Percentiles rank a stretch among this genome's conserved stretches.
Evolutionary conservation across 2,113 vertebrate genomes (phyloP).

Genomic region (Varanus salvator): DNA sequence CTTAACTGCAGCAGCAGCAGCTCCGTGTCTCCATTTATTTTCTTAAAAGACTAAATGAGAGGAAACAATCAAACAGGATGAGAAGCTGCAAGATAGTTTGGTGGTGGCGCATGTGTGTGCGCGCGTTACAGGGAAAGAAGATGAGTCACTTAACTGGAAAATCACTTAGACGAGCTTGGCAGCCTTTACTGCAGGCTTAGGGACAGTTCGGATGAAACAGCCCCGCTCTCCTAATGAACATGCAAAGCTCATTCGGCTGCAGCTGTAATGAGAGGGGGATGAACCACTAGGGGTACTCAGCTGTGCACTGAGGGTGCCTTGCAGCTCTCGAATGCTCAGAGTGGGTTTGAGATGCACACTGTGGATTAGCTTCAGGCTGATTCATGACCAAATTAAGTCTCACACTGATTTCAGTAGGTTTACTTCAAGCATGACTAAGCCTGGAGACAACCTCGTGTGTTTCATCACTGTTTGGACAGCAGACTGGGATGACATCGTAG

Average conservation of each 20-base stretch:
- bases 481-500: background rate
- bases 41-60: conserved; percentile 62
- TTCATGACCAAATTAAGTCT: background rate
- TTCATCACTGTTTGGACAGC: background rate
- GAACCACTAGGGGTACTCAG: background rate
- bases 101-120: conserved; percentile 8
- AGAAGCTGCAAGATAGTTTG: conserved; percentile 50
- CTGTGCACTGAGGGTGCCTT: background rate
- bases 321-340: background rate
- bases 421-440: background rate
- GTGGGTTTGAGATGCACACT: background rate
- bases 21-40: conserved; percentile 49
- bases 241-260: conserved; percentile 9
- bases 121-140: conserved; percentile 21
- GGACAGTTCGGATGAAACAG: conserved; percentile 15
- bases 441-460: background rate
- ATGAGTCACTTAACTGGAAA: conserved; percentile 39
- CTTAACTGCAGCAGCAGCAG: conserved; percentile 71
- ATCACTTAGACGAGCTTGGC: background rate
- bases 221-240: background rate
- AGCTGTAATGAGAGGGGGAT: background rate
- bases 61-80: conserved; percentile 52
- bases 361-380: background rate
- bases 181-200: conserved; percentile 24
- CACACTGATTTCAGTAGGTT: background rate